phyloP scores from a whole-genome alignment of 2,113 vertebrate species.

The Strix uralensis region DNA sequence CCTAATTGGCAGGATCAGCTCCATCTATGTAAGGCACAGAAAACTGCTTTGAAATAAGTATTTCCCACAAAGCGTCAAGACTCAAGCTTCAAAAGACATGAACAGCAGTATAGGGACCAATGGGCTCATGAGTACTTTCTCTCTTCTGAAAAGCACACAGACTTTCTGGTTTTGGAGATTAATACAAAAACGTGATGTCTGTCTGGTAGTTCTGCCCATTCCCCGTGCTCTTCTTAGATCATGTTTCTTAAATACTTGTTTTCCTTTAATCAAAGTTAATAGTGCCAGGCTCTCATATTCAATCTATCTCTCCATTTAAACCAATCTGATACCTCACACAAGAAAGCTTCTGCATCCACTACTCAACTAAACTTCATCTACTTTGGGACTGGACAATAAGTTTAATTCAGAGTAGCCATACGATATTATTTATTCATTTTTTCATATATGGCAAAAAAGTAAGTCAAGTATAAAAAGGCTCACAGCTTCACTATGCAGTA shows the following conservation, averaged over 20 bases:
- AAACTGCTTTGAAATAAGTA: not conserved
- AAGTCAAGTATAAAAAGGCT: not conserved
- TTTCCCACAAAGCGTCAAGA: not conserved
- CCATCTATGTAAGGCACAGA: fast-evolving
- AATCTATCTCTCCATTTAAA: not conserved
- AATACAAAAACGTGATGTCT: not conserved
- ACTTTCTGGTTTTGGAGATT: not conserved
- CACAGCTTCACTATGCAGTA: not conserved
- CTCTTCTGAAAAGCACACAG: not conserved
- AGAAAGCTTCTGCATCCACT: not conserved
- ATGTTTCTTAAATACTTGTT: not conserved
- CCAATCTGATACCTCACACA: not conserved
- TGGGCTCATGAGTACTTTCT: not conserved
- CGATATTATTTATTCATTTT: not conserved
- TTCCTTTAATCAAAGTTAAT: not conserved
- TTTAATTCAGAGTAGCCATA: not conserved
- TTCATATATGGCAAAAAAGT: not conserved
- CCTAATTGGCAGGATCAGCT: not conserved
- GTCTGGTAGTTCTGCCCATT: not conserved
- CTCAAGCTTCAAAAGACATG: not conserved
- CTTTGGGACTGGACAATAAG: not conserved
- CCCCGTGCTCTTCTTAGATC: not conserved
- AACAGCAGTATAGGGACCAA: not conserved
- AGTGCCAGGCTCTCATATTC: not conserved
- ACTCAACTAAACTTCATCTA: not conserved